Base-by-base conservation (phyloP, 2,888 invertebrate genomes). In the Nomada fucata region DNA sequence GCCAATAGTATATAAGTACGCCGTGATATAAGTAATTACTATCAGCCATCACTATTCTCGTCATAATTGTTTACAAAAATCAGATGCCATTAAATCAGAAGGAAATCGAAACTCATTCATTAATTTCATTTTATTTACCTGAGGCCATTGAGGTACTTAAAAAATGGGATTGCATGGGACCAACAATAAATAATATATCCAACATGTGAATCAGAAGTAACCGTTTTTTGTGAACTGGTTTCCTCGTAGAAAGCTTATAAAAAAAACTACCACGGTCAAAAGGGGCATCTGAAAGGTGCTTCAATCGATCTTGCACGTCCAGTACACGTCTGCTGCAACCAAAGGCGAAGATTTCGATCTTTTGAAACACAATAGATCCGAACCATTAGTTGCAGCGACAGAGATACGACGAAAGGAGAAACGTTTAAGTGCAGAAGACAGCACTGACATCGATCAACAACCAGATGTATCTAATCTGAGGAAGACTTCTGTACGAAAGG, bases 351-450 rank as follows among this genome's bases (percentile, higher is more conserved):
- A 63, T 79, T 61, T 57, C 52, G 65, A 60, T 76, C 78, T 79
- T 69, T 61, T 23, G 52, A 60, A 72, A 74, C 74, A 84, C 76
- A 82, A 87, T 85, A 74, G 80, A 71, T 57, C 44, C 65, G 63
- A 73, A 52, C 76, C 76, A 78, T 87, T 86, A 77, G 73, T 73
- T 79, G 83, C 83, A 83, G 65, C 59, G 65, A 59, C 75, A 67
- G 75, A 73, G 70, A 75, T 65, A 84, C 57, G 63, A 44, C 60
- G 63, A 57, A 73, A 75, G 70, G 70, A 57, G 61, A 61, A 71
- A 59, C 65, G 74, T 72, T 84, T 81, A 83, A 81, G 73, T 55
- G 70, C 68, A 59, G 75, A 72, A 74, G 70, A 76, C 74, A 80
- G 78, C 57, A 72, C 64, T 69, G 55, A 47, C 59, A 77, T 70